phyloP scores from a whole-genome alignment of 2,797 vertebrate genomes.

The Arrhamphus sclerolepis region DNA sequence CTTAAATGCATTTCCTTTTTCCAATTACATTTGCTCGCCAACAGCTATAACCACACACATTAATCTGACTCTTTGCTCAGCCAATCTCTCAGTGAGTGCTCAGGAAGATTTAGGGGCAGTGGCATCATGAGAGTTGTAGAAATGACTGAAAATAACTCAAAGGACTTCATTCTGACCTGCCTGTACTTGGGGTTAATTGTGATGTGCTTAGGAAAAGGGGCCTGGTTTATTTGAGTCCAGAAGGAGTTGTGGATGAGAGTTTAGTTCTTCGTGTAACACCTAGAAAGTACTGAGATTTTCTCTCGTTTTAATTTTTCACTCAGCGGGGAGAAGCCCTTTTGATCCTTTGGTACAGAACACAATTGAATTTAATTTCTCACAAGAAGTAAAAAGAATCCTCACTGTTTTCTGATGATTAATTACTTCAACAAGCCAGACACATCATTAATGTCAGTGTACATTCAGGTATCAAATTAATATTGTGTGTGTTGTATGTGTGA shows the following conservation, averaged over 20 bases:
- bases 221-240: constrained; percentile 58
- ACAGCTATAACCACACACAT: constrained; percentile 41
- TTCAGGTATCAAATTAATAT: no score
- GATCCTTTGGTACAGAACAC: constrained; percentile 29
- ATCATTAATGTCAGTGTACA: not conserved
- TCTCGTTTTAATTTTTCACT: constrained; percentile 62
- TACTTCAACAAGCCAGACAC: constrained; percentile 12
- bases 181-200: constrained; percentile 78
- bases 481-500: no score
- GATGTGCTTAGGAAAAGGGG: constrained; percentile 64
- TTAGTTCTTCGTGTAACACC: constrained; percentile 66
- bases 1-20: constrained; percentile 48
- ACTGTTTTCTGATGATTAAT: constrained; percentile 7
- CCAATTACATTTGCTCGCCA: constrained; percentile 56
- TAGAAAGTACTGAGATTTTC: constrained; percentile 58
- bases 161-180: constrained; percentile 62
- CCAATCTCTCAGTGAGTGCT: constrained; percentile 54
- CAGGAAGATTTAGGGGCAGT: constrained; percentile 54
- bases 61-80: constrained; percentile 49
- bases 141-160: constrained; percentile 63
- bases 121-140: constrained; percentile 66
- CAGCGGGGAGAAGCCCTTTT: constrained; percentile 45
- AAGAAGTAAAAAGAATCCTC: constrained; percentile 42
- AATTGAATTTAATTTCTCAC: constrained; percentile 62
- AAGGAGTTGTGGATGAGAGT: constrained; percentile 53